Evolutionary conservation across 2,797 vertebrate species (phyloP).

Genomic region (Phataginus tetradactyla): DNA sequence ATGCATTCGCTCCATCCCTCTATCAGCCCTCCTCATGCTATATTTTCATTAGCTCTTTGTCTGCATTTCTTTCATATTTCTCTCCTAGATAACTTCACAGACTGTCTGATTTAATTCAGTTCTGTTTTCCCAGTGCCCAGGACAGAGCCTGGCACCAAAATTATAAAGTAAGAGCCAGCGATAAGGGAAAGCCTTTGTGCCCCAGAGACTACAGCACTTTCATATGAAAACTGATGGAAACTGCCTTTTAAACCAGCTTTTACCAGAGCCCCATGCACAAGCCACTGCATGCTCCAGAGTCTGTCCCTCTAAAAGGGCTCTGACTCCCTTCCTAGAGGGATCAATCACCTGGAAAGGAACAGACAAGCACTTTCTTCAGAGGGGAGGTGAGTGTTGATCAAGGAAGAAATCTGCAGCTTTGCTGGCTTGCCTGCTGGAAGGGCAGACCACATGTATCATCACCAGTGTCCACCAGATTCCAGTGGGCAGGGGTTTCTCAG

Average conservation of each 20-base stretch:
- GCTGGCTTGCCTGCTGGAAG: background rate
- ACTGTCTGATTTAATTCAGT: background rate
- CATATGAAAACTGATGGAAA: background rate
- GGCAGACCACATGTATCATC: background rate
- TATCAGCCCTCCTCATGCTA: background rate
- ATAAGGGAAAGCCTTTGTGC: background rate
- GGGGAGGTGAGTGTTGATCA: background rate
- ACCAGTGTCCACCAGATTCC: background rate
- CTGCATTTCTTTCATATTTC: background rate
- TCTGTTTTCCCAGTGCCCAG: slow-evolving; percentile 21
- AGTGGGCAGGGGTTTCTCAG: background rate
- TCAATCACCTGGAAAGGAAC: background rate
- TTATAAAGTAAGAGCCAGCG: background rate
- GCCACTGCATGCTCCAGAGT: background rate
- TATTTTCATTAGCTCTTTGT: background rate
- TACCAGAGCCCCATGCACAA: background rate
- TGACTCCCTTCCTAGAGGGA: background rate
- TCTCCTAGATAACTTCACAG: background rate
- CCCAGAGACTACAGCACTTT: background rate
- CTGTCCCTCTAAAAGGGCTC: background rate
- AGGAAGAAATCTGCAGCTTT: background rate
- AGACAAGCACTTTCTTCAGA: background rate
- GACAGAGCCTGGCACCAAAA: slow-evolving; percentile 28
- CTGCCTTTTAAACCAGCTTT: background rate
- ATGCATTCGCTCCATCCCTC: background rate